Evolutionary conservation across 2,888 invertebrate genomes (phyloP).

Genomic region (Clitarchus hookeri): DNA sequence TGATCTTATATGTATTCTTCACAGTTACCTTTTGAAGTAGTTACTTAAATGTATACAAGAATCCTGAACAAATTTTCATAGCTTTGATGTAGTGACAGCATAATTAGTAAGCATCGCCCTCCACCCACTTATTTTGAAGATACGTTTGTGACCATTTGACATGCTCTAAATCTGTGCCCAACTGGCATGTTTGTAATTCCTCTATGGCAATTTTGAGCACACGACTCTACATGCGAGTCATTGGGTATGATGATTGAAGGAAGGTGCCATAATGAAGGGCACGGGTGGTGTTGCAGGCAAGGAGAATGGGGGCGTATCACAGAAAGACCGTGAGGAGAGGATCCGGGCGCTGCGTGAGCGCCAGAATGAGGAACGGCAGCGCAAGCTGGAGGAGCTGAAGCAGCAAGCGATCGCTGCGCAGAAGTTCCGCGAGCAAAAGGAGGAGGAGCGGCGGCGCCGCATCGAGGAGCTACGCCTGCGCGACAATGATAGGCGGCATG

Average conservation of each 20-base stretch:
- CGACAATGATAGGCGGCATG: conserved; percentile 68
- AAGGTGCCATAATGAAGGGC: conserved; percentile 10
- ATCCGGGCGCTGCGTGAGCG: conserved; percentile 68
- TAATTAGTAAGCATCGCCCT: too few relatives aligned
- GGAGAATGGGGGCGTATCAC: conserved; percentile 38
- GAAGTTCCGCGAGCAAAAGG: conserved; percentile 86
- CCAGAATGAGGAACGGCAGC: conserved; percentile 87
- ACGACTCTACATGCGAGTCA: too few relatives aligned
- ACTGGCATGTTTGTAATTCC: too few relatives aligned
- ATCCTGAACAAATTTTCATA: too few relatives aligned
- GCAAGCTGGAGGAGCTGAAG: conserved; percentile 86
- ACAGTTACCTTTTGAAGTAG: too few relatives aligned
- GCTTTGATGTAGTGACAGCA: too few relatives aligned
- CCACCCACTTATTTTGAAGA: too few relatives aligned
- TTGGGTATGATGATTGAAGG: background rate
- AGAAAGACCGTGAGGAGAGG: conserved; percentile 52
- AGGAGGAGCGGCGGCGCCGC: conserved; percentile 79
- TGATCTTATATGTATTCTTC: too few relatives aligned
- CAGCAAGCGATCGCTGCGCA: conserved; percentile 88
- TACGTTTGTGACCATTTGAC: too few relatives aligned
- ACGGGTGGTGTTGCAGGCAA: conserved; percentile 35
- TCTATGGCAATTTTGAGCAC: too few relatives aligned
- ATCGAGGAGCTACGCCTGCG: conserved; percentile 81
- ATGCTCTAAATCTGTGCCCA: too few relatives aligned
- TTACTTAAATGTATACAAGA: too few relatives aligned